Evolutionary conservation across 2,797 vertebrate species (phyloP).

Genomic region (Choloepus didactylus): DNA sequence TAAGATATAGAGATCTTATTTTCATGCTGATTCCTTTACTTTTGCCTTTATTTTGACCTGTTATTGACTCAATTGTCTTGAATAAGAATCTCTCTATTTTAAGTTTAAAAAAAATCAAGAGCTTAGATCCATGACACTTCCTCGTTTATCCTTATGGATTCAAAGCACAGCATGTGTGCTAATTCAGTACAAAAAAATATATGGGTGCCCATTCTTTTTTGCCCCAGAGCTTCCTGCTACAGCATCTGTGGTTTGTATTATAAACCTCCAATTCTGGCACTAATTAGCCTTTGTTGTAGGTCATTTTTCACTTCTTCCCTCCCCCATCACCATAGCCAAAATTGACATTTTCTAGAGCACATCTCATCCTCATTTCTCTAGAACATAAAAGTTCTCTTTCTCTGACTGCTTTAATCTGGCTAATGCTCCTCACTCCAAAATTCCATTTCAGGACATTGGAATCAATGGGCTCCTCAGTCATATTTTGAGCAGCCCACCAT

Average conservation of each 20-base stretch:
- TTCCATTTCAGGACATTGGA: not conserved
- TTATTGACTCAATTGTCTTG: not conserved
- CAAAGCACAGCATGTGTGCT: not conserved
- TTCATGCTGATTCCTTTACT: conserved; percentile 30
- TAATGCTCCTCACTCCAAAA: not conserved
- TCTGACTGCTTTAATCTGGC: not conserved
- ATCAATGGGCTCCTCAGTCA: not conserved
- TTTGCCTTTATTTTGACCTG: not conserved
- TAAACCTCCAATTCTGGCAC: not conserved
- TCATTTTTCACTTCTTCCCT: not conserved
- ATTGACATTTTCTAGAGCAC: not conserved
- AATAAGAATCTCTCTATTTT: not conserved
- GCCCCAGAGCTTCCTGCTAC: not conserved
- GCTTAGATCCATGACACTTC: not conserved
- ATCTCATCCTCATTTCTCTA: not conserved
- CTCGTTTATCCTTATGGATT: not conserved
- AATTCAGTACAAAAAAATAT: not conserved
- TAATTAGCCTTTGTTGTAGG: not conserved
- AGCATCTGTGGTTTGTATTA: not conserved
- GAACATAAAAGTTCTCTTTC: not conserved
- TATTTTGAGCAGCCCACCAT: not conserved
- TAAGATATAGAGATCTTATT: not conserved
- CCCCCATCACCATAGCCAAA: not conserved
- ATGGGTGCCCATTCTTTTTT: not conserved
- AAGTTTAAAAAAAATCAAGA: conserved; percentile 14